Evolutionary conservation across 2,797 vertebrate species (phyloP).

Genomic region (Dermochelys coriacea): DNA sequence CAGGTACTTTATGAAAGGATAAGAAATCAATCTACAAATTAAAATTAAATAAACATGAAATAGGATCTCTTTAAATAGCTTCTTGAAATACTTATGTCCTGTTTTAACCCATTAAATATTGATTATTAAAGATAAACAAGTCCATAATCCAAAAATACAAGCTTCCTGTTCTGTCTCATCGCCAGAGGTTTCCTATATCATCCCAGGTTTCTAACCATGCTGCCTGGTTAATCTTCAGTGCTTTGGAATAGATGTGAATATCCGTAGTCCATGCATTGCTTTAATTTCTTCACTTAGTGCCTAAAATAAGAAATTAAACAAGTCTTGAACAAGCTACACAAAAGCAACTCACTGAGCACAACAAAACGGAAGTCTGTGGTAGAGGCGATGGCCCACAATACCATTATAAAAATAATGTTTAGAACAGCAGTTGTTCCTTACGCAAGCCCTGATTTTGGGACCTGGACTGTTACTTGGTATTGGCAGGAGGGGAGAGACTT

Average conservation of each 20-base stretch:
- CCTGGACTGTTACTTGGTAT: background rate
- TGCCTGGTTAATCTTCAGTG: slow-evolving; percentile 4
- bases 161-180: background rate
- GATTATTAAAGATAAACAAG: background rate
- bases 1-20: background rate
- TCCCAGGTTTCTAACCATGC: background rate
- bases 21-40: background rate
- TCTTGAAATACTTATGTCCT: background rate
- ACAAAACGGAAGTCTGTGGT: background rate
- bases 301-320: slow-evolving; percentile 50
- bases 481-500: background rate
- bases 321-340: background rate
- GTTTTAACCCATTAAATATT: background rate
- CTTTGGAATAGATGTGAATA: slow-evolving; percentile 83
- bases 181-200: background rate
- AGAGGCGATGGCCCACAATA: too few relatives aligned
- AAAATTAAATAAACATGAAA: background rate
- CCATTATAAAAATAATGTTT: background rate
- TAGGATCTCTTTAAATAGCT: background rate
- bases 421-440: background rate
- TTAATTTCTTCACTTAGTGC: slow-evolving; percentile 85
- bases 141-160: background rate
- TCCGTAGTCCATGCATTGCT: slow-evolving; percentile 83
- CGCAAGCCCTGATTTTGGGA: background rate
- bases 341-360: background rate